phyloP scores from a whole-genome alignment of 2,113 vertebrate genomes.

The Regulus satrapa region DNA sequence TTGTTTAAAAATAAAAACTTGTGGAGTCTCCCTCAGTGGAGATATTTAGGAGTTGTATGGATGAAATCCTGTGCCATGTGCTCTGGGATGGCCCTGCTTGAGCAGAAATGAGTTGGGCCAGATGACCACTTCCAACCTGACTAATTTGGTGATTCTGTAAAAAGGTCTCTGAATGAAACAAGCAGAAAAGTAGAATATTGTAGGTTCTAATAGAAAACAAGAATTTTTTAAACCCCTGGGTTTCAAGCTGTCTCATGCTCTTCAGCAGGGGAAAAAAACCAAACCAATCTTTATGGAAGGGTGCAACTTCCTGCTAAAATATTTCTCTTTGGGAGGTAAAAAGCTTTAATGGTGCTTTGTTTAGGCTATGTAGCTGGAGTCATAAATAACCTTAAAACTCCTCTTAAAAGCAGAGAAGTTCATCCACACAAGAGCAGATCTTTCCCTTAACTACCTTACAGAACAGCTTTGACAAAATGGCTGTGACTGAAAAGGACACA shows the following conservation, averaged over 20 bases:
- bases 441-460: not conserved
- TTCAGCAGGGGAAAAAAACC: not conserved
- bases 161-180: not conserved
- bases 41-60: not conserved
- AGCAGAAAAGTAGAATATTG: not conserved
- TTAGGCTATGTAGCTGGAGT: not conserved
- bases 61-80: not conserved
- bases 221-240: not conserved
- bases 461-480: not conserved
- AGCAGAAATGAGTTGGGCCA: not conserved
- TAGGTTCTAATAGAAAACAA: not conserved
- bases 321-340: not conserved
- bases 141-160: not conserved
- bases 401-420: not conserved
- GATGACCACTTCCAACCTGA: not conserved
- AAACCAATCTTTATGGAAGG: not conserved
- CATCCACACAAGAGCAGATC: not conserved
- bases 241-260: not conserved
- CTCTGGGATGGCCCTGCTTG: not conserved
- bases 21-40: not conserved
- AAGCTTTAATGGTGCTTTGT: not conserved
- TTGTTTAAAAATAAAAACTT: not conserved
- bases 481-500: not conserved
- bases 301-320: not conserved
- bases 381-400: not conserved